These are phyloP conservation scores for Trogon surrucura DNA, from an alignment of 2,113 vertebrate species.

Conservation along the genomic window DNA sequence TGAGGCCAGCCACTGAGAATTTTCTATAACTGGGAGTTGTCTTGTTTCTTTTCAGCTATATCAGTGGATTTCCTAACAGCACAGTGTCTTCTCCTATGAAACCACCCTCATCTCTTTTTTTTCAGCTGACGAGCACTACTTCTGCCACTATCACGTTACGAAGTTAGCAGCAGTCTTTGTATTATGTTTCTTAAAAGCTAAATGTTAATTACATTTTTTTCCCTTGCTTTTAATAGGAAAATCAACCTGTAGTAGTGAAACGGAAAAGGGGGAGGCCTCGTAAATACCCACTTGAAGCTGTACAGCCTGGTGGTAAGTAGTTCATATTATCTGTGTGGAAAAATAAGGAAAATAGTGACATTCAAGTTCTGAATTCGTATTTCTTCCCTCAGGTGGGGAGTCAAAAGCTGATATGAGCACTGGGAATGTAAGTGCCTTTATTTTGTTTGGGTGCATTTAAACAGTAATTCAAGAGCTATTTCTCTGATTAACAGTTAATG, in stretches of 20 bases:
- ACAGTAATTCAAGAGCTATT: background rate
- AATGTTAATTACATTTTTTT: background rate
- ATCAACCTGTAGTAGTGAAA: constrained; percentile 75
- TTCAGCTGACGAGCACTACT: background rate
- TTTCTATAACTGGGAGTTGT: background rate
- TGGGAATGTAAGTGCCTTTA: constrained; percentile 73
- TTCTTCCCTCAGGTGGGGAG: constrained; percentile 76
- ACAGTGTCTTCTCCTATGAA: background rate
- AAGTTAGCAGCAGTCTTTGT: background rate
- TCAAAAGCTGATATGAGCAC: constrained; percentile 69
- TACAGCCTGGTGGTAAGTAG: constrained; percentile 71
- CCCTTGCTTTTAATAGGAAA: constrained; percentile 51
- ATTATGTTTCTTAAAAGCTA: background rate
- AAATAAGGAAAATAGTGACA: background rate
- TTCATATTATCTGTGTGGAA: background rate
- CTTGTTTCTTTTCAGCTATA: background rate
- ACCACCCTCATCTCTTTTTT: background rate
- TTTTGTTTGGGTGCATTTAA: constrained; percentile 58
- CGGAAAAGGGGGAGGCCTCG: constrained; percentile 81
- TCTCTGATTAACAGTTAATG: background rate
- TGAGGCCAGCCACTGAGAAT: background rate
- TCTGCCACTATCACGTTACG: background rate
- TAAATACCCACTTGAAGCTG: constrained; percentile 76
- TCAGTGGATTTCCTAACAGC: background rate
- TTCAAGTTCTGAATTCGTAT: constrained; percentile 66